Evolutionary conservation across 2,797 vertebrate genomes (phyloP).

Genomic region (Typhlichthys subterraneus): DNA sequence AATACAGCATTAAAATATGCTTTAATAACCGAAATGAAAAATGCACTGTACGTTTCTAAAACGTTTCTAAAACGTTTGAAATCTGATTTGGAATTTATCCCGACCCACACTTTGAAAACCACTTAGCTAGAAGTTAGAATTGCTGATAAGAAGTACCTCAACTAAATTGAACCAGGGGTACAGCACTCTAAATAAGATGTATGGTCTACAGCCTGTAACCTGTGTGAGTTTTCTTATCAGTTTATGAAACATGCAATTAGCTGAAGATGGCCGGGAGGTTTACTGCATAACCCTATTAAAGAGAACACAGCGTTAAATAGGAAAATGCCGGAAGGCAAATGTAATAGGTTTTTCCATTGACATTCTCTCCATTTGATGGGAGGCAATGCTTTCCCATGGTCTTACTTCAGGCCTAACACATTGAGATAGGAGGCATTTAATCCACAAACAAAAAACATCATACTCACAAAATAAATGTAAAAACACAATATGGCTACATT

Average conservation of each 20-base stretch:
- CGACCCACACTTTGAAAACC: no score
- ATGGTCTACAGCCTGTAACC: constrained; percentile 54
- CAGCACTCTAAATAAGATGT: constrained; percentile 57
- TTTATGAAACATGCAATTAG: constrained; percentile 75
- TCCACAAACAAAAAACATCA: constrained; percentile 38
- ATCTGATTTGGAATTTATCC: no score
- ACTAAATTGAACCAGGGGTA: constrained; percentile 58
- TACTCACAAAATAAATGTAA: constrained; percentile 23
- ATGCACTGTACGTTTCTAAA: no score
- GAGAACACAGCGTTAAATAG: constrained; percentile 65
- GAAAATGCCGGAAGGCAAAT: constrained; percentile 61
- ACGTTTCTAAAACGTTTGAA: no score
- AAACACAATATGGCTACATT: constrained; percentile 17
- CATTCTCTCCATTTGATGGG: constrained; percentile 59
- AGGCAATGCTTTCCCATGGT: constrained; percentile 43
- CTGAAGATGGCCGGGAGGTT: constrained; percentile 62
- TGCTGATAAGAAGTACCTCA: constrained; percentile 37
- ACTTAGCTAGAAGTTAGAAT: constrained; percentile 11
- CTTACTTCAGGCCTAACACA: constrained; percentile 41
- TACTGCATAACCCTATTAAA: constrained; percentile 69
- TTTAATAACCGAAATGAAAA: no score
- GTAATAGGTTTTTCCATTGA: constrained; percentile 70
- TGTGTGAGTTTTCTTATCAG: constrained; percentile 62
- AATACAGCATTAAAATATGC: no score
- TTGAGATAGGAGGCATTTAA: constrained; percentile 35